Percentiles rank a stretch among this genome's conserved stretches.
Evolutionary conservation across 1,140 invertebrate genomes (phyloP).

Genomic region (Sitobion miscanthi): DNA sequence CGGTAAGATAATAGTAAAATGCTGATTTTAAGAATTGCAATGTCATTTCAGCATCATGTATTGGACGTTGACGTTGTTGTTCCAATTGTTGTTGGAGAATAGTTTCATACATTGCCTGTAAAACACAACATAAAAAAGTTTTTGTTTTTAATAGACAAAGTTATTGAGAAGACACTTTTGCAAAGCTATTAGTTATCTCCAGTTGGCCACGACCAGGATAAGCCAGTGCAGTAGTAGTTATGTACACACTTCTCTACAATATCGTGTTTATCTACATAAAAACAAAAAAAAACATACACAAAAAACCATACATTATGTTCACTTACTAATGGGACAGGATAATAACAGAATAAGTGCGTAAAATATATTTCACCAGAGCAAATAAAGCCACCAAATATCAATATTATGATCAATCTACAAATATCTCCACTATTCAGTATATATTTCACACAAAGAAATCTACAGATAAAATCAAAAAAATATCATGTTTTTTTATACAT

Average conservation of each 20-base stretch:
- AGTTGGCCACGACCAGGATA: background rate
- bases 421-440: background rate
- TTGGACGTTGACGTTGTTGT: slow-evolving; percentile 63
- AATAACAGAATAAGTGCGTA: background rate
- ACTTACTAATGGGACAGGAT: background rate
- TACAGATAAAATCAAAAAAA: background rate
- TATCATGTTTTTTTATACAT: background rate
- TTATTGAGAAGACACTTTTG: background rate
- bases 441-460: background rate
- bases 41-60: slow-evolving; percentile 83
- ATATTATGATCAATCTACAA: background rate
- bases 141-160: background rate
- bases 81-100: slow-evolving; percentile 72
- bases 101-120: slow-evolving; percentile 82
- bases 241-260: background rate
- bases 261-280: slow-evolving; percentile 16
- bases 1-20: slow-evolving; percentile 88
- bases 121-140: slow-evolving; percentile 57
- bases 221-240: background rate
- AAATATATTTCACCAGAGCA: background rate
- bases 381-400: background rate
- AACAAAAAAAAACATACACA: background rate
- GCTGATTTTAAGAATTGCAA: slow-evolving; percentile 87
- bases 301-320: background rate
- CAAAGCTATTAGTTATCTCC: background rate